These are phyloP conservation scores for Oceanodroma leucorhoa DNA, from an alignment of 2,797 vertebrate genomes.

Conservation along the genomic window DNA sequence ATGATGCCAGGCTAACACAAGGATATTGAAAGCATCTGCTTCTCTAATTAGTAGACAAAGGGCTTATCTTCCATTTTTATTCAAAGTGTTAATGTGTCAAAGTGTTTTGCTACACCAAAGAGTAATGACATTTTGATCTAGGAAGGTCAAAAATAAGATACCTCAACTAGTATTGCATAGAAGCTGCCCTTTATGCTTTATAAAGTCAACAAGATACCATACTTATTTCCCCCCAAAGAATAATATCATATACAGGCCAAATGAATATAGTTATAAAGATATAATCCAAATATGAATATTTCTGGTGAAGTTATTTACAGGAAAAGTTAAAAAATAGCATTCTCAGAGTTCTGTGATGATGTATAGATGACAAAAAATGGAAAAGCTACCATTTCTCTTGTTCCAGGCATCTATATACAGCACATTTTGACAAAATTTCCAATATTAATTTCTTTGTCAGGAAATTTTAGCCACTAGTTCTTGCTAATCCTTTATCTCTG, in stretches of 20 bases:
- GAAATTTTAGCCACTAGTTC: not conserved
- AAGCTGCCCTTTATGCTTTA: not conserved
- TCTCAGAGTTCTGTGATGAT: not conserved
- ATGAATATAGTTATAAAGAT: not conserved
- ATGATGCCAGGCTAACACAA: not conserved
- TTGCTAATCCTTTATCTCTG: not conserved
- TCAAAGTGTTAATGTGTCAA: not conserved
- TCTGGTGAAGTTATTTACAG: conserved; percentile 1
- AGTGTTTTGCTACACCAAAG: not conserved
- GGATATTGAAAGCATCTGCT: conserved; percentile 38
- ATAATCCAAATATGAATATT: not conserved
- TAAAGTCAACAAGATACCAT: not conserved
- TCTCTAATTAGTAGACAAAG: conserved; percentile 29
- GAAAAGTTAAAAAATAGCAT: not conserved
- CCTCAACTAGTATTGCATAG: not conserved
- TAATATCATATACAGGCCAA: not conserved
- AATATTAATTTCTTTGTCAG: not conserved
- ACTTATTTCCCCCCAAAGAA: not conserved
- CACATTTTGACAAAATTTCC: not conserved
- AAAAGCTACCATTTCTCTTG: not conserved
- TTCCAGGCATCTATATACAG: not conserved
- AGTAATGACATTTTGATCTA: not conserved
- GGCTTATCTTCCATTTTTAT: conserved; percentile 22
- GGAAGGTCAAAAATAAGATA: not conserved
- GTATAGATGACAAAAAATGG: not conserved